Base-by-base conservation (phyloP, 2,888 invertebrate genomes). In the Stictocephala bisonia region DNA sequence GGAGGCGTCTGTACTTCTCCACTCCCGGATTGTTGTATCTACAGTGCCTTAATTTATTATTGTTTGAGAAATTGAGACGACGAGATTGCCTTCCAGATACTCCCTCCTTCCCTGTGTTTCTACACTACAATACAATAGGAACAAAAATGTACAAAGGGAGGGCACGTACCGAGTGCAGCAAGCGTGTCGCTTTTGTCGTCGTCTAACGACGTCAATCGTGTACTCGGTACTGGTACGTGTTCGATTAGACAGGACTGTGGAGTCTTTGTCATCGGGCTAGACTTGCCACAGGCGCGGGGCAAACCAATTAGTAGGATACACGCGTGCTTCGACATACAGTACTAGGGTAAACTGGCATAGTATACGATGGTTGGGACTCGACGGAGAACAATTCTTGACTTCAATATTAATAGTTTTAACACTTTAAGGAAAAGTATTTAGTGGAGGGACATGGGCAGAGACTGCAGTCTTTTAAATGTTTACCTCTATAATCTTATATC, bases 41-140 rank as follows among this genome's bases (percentile, higher is more conserved):
- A 73, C 73, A 70, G 60, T 69, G 27, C 51, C 29, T 69, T 73
- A 68, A 73, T 73, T 70, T 73, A 64, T 73, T 73, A 70, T 73
- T 73, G 70, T 73, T 73, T 64, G 56, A 72, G 72, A 68, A 71
- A 71, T 70, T 58, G 58, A 71, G 70, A 71, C 44, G 70, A 29
- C 29, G 70, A 58, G 70, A 71, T 69, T 69, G 69, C 56, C 56
- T 69, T 53, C 31, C 29, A 69, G 53, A 53, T 68, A 20, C 3
- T 3, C 40, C 13, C 22, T 13, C 35, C 24, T 31, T 31, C 26
- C n/a, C 7, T 56, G 7, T 56, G 56, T 29, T 18, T 56, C 18
- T 18, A 31, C 13, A 27, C 56, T 22, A 6, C 26, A 56, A 31
- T 20, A 56, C 56, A 56, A 56, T 56, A 31, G 2, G 56, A 26